These are phyloP conservation scores for Halesus radiatus DNA, from an alignment of 1,140 invertebrate genomes.

Conservation along the genomic window DNA sequence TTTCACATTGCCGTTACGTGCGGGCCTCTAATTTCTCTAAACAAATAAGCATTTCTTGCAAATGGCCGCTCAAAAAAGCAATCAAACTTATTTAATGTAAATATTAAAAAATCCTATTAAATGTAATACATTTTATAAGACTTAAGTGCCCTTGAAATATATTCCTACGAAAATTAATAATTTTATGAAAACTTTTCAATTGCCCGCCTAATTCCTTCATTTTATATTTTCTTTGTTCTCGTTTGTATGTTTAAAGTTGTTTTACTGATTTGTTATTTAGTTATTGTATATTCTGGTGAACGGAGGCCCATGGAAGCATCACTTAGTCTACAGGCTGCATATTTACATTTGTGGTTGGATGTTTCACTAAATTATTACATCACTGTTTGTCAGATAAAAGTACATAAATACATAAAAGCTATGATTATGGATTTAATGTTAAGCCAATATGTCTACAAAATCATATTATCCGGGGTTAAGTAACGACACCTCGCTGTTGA, in stretches of 20 bases:
- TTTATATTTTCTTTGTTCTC: no score
- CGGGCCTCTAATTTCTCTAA: not conserved
- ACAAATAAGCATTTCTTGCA: not conserved
- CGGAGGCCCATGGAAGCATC: not conserved
- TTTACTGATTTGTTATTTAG: not conserved
- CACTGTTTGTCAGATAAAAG: no score
- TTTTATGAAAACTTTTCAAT: no score
- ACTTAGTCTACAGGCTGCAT: not conserved
- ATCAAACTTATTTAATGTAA: not conserved
- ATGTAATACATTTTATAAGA: conserved; percentile 9
- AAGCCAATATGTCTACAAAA: no score
- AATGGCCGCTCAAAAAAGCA: not conserved
- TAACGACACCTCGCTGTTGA: no score
- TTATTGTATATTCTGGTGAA: conserved; percentile 9
- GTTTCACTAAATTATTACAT: not conserved
- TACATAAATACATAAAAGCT: no score
- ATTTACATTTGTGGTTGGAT: conserved; percentile 13
- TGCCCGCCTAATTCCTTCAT: no score
- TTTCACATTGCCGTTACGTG: no score
- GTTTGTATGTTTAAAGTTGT: no score
- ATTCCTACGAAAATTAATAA: not conserved
- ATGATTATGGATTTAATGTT: no score
- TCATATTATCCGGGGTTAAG: no score
- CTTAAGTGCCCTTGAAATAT: conserved; percentile 12
- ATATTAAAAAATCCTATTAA: not conserved